Evolutionary conservation across 1,140 invertebrate species (phyloP), one percentile per base, ranked within the genome.

Genomic region (Bradynema listronoti): DNA sequence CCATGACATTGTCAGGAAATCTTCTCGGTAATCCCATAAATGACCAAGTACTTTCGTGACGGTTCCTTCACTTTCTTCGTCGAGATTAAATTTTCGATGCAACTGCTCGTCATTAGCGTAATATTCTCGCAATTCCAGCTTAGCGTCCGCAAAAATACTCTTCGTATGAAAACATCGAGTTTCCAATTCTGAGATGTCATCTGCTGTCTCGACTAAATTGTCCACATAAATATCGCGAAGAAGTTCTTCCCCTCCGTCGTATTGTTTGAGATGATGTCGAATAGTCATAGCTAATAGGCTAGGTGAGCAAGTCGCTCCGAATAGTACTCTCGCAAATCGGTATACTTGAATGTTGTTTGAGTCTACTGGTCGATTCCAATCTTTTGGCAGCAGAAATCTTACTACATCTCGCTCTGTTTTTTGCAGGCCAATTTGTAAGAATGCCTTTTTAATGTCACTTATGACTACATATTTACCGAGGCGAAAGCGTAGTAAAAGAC

Each of bases 111-210:
- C n/a, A n/a, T n/a, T n/a, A n/a, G n/a, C n/a, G n/a, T n/a, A n/a
- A n/a, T 49, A 69, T 46, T 70, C 45, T 14, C 68, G 27, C 6
- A 69, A 16, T 34, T 70, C 69, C 66, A 69, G 68, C 1, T 30
- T 11, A 0, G 66, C 66, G 2, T 1, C 6, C 1, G 7, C 1
- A 32, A 65, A 69, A 11, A 69, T 25, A 22, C 27, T 4, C 34
- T 51, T 62, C 2, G 61, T 7, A 11, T 2, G 6, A 1, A 39
- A 1, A 29, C 9, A 60, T 30, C 55, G 41, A 6, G 36, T 0
- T 11, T 53, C 2, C 11, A 63, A 66, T 16, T 68, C 56, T 7
- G 29, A 39, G 0, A 45, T 7, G 4, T 4, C 39, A 1, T 52
- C 32, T 4, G 39, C 50, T 49, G 27, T 42, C 5, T 42, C 3